Evolutionary conservation across 2,888 invertebrate genomes (phyloP), one percentile per base, ranked within the genome.

Genomic region (Cantharis flavilabris): DNA sequence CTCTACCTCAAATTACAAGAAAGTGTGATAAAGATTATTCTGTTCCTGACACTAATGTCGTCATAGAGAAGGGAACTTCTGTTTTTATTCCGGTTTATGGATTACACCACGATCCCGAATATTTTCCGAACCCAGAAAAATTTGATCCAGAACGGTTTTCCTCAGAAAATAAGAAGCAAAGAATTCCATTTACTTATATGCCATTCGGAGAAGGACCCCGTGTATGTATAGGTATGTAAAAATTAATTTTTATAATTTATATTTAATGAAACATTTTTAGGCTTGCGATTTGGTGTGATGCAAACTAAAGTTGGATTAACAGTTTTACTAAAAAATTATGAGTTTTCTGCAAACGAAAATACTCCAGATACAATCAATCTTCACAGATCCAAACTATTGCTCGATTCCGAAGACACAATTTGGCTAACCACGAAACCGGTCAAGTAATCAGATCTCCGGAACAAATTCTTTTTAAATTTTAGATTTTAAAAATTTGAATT

Each of bases 101-200:
- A 3, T 69, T 88, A 10, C 82, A 82, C 62, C 69, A 76, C n/a
- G 82, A 82, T 30, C 71, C 78, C 20, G 79, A 80, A 33, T 75
- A 76, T 69, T 81, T 85, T 14, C 80, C 81, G 62, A 84, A 85
- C 79, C 93, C 94, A 0, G 89, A 91, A 1, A 88, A 88, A 33
- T 93, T 93, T 78, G 89, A 90, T 71, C 93, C 93, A 0, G 91
- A 92, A 20, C 88, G 93, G 79, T 93, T 93, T 69, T 70, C 65
- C 14, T 75, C 77, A 11, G 79, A 77, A 16, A 76, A 80, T 20
- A 78, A 74, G 14, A 70, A 49, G 9, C 13, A 30, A 4, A 76
- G 64, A n/a, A 28, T 70, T 14, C 70, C 67, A 5, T 81, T 69
- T 71, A 64, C 77, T 4, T 84, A 83, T 72, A 72, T 86, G 72